A percentile compares a stretch with the other conserved stretches of the same genome.
These are phyloP conservation scores for Ametastegia equiseti DNA, from an alignment of 2,888 invertebrate species.

Conservation along the genomic window DNA sequence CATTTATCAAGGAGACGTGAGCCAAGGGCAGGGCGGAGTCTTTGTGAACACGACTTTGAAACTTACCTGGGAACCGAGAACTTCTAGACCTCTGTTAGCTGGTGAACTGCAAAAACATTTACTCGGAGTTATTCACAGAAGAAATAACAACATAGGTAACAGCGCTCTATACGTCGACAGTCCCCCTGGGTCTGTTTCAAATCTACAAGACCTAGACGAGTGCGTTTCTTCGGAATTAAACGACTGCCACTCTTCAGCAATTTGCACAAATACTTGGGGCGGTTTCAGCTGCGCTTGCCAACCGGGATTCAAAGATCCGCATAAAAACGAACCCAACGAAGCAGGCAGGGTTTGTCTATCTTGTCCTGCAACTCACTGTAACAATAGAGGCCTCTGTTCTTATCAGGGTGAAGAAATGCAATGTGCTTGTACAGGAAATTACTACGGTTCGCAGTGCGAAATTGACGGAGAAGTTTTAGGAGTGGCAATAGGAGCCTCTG, in stretches of 20 bases:
- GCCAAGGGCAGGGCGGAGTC: constrained; percentile 84
- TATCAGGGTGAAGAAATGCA: constrained; percentile 86
- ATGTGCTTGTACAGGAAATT: constrained; percentile 91
- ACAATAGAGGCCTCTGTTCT: constrained; percentile 90
- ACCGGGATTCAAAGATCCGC: constrained; percentile 86
- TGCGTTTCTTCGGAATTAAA: constrained; percentile 89
- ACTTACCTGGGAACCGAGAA: constrained; percentile 79
- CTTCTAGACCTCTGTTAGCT: constrained; percentile 82
- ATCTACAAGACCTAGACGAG: constrained; percentile 90
- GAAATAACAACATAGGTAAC: constrained; percentile 92
- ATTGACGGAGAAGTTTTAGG: constrained; percentile 95
- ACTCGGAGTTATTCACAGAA: constrained; percentile 87
- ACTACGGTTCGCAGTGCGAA: constrained; percentile 93
- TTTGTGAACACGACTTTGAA: constrained; percentile 90
- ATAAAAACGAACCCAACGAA: constrained; percentile 81
- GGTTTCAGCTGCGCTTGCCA: constrained; percentile 88
- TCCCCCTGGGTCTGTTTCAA: constrained; percentile 87
- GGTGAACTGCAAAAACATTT: constrained; percentile 90
- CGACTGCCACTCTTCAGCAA: constrained; percentile 89
- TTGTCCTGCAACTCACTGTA: constrained; percentile 88
- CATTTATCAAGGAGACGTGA: constrained; percentile 85
- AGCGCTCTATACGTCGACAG: constrained; percentile 91
- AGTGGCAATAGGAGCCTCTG: constrained; percentile 93
- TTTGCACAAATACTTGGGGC: constrained; percentile 90
- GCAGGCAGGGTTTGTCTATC: constrained; percentile 88